Evolutionary conservation across 2,888 invertebrate species (phyloP).

Genomic region (Cepaea hortensis): DNA sequence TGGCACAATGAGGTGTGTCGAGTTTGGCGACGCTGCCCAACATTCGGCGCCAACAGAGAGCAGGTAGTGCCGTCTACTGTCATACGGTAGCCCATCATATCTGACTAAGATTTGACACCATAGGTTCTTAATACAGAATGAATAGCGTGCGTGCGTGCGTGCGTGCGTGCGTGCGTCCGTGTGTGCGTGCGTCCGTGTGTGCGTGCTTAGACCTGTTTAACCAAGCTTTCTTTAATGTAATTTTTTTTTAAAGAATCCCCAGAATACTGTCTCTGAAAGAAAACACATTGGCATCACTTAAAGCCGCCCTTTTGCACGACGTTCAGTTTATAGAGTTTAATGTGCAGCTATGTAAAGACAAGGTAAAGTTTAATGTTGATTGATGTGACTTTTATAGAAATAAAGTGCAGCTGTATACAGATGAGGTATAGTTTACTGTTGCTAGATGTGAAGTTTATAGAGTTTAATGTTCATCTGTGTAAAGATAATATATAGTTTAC

Average conservation of each 20-base stretch:
- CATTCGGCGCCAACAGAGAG: no score
- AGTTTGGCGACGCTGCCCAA: no score
- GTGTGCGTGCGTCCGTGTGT: background rate
- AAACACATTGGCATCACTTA: background rate
- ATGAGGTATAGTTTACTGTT: no score
- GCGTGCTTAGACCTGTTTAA: background rate
- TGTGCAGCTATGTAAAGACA: constrained; percentile 8
- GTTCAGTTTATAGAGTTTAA: background rate
- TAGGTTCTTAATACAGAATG: no score
- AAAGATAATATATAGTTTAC: constrained; percentile 9
- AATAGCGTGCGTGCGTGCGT: background rate
- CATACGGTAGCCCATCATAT: no score
- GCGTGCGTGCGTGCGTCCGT: background rate
- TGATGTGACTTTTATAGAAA: background rate
- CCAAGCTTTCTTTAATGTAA: no score
- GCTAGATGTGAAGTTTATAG: background rate
- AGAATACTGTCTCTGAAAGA: constrained; percentile 11
- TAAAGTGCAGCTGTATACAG: no score
- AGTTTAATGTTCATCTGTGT: background rate
- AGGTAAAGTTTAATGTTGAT: background rate
- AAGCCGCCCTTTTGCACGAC: background rate
- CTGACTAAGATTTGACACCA: no score
- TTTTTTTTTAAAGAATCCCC: background rate
- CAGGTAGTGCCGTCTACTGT: no score
- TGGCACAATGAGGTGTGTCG: no score